These are phyloP conservation scores for Sycophila texana DNA, from an alignment of 2,888 invertebrate species.

Conservation along the genomic window DNA sequence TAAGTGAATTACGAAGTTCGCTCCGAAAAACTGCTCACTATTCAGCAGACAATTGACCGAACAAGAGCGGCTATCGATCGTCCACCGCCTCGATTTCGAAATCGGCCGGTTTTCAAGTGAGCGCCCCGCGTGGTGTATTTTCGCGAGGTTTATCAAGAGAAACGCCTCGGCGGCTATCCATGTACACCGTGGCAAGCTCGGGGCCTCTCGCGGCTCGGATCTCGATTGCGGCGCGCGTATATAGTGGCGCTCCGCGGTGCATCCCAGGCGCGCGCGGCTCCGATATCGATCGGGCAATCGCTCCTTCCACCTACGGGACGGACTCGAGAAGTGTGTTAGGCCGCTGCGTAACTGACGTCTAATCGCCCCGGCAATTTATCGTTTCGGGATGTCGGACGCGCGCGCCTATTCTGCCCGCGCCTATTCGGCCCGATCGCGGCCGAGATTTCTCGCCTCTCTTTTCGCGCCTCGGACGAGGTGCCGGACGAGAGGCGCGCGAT, in stretches of 20 bases:
- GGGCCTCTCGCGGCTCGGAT: slow-evolving; percentile 22
- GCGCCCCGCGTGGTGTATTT: neutral
- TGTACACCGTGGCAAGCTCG: neutral
- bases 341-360: slow-evolving; percentile 40
- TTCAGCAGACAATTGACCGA: neutral
- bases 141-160: slow-evolving; percentile 30
- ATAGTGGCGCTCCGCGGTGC: slow-evolving; percentile 17
- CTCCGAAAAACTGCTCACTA: neutral
- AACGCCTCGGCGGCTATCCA: slow-evolving; percentile 5
- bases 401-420: neutral
- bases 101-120: slow-evolving; percentile 8
- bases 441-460: neutral
- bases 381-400: slow-evolving; percentile 10
- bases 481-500: neutral
- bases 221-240: slow-evolving; percentile 38
- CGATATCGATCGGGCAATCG: slow-evolving; percentile 50
- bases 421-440: neutral
- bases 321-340: slow-evolving; percentile 39
- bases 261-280: neutral
- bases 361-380: slow-evolving; percentile 41
- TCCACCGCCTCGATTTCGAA: neutral
- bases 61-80: neutral
- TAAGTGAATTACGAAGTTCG: neutral
- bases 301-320: slow-evolving; percentile 1
- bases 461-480: neutral